These are phyloP conservation scores for Triplophysa rosa DNA, from an alignment of 2,113 vertebrate genomes.

Conservation along the genomic window DNA sequence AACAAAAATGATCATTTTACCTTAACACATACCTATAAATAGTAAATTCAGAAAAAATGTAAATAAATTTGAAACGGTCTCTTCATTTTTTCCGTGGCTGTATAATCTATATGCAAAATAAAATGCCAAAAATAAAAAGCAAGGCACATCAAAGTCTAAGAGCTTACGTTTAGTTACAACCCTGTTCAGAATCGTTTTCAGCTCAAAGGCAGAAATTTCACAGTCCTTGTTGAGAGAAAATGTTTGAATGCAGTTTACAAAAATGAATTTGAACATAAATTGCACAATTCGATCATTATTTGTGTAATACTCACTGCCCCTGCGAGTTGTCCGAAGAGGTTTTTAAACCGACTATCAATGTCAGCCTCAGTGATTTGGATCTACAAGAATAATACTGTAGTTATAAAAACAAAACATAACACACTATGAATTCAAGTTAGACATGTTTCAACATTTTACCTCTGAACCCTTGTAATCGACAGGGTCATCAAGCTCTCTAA, in stretches of 20 bases:
- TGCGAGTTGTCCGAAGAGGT: constrained; percentile 62
- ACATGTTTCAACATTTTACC: constrained; percentile 60
- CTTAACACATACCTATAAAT: no score
- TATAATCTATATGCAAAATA: no score
- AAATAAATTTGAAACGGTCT: no score
- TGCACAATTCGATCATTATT: not conserved
- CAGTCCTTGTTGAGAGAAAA: constrained; percentile 57
- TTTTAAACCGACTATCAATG: constrained; percentile 58
- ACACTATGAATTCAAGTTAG: not conserved
- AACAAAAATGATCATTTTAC: no score
- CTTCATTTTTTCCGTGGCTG: no score
- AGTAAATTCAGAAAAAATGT: no score
- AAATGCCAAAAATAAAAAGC: not conserved
- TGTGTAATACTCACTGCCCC: constrained; percentile 58
- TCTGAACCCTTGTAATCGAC: constrained; percentile 72
- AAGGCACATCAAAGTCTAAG: not conserved
- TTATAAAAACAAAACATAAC: not conserved
- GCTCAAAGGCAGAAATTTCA: constrained; percentile 67
- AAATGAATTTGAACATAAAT: not conserved
- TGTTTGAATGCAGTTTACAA: not conserved
- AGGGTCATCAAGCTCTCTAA: constrained; percentile 74
- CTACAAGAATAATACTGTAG: constrained; percentile 35
- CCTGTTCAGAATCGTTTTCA: constrained; percentile 67
- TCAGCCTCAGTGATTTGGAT: constrained; percentile 57
- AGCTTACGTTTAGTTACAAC: constrained; percentile 63